Evolutionary conservation across 2,113 vertebrate genomes (phyloP).

Genomic region (Strix aluco): DNA sequence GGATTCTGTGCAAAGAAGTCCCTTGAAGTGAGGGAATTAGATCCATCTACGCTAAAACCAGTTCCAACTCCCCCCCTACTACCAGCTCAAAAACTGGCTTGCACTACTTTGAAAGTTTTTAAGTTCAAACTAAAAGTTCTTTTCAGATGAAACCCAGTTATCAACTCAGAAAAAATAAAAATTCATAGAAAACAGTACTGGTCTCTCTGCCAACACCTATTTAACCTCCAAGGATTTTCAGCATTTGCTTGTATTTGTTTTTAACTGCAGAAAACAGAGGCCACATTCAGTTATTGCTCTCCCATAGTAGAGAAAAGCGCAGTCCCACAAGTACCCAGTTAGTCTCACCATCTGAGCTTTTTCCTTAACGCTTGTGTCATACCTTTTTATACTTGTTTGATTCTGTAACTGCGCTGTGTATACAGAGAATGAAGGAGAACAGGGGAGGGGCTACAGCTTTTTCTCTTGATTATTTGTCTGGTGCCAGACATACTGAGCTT

Average conservation of each 20-base stretch:
- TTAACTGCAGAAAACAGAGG: background rate
- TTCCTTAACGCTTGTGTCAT: background rate
- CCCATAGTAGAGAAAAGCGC: rapidly evolving
- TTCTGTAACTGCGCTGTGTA: background rate
- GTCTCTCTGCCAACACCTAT: background rate
- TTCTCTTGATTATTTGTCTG: background rate
- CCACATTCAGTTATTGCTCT: rapidly evolving
- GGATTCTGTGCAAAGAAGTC: background rate
- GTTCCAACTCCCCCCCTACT: background rate
- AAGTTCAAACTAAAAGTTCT: background rate
- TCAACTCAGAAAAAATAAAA: background rate
- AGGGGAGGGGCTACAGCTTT: background rate
- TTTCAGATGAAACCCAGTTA: background rate
- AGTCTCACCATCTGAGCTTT: background rate
- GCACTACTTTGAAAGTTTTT: background rate
- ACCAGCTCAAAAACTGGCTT: background rate
- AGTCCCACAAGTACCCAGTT: background rate
- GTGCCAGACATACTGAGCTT: background rate
- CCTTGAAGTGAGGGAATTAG: background rate
- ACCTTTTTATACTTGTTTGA: background rate
- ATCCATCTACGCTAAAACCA: background rate
- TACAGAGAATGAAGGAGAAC: background rate
- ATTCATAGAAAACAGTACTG: background rate
- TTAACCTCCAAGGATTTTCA: background rate
- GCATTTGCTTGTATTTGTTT: background rate